phyloP scores from a whole-genome alignment of 2,888 invertebrate species.

The Stenolophus ochropezus region DNA sequence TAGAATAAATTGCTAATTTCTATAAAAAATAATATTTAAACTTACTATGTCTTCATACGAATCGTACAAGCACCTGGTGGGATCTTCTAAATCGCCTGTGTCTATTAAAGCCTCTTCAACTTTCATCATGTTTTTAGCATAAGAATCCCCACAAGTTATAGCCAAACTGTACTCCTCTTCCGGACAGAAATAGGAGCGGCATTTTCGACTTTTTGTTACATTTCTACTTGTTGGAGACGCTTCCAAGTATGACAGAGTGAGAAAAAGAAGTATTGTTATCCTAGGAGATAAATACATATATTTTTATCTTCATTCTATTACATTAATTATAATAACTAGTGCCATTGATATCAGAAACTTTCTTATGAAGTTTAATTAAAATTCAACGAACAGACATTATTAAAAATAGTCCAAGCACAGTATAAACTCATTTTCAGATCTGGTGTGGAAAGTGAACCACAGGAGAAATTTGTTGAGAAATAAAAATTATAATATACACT shows the following conservation, averaged over 20 bases:
- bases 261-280: neutral
- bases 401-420: no score
- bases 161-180: conserved; percentile 33
- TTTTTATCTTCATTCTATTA: neutral
- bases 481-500: no score
- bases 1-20: no score
- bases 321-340: no score
- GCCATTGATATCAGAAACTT: no score
- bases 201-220: neutral
- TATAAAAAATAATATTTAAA: no score
- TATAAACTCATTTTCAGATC: no score
- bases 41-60: conserved; percentile 51
- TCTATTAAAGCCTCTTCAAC: conserved; percentile 31
- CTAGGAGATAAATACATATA: neutral
- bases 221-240: conserved; percentile 1
- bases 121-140: conserved; percentile 18
- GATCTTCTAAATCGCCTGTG: conserved; percentile 30
- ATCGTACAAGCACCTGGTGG: conserved; percentile 43
- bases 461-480: no score
- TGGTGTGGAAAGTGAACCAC: no score
- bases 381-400: no score
- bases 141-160: conserved; percentile 50
- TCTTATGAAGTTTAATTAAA: no score
- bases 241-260: neutral
- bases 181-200: neutral